A percentile compares a stretch with the other conserved stretches of the same genome.
phyloP scores from a whole-genome alignment of 2,888 invertebrate genomes.

The Tethea ocularis region DNA sequence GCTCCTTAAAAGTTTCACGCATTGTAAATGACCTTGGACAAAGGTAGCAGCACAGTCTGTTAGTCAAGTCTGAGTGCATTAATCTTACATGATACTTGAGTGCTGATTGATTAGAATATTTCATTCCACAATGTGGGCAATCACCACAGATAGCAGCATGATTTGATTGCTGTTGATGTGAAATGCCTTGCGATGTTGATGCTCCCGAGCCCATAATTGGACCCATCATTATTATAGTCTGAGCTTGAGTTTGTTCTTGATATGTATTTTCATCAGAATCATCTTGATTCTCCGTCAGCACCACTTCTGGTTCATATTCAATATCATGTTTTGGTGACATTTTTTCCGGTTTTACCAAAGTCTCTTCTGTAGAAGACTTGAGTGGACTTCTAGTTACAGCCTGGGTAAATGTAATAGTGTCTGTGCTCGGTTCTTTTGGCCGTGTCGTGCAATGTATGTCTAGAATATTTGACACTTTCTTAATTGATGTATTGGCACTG shows the following conservation, averaged over 20 bases:
- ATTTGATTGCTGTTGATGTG: conserved; percentile 70
- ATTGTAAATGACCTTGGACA: conserved; percentile 88
- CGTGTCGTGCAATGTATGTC: conserved; percentile 56
- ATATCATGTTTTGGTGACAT: conserved; percentile 75
- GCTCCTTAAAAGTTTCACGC: conserved; percentile 87
- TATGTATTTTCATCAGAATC: conserved; percentile 64
- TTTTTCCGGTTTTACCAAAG: conserved; percentile 70
- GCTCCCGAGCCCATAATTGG: conserved; percentile 59
- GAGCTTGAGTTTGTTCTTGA: conserved; percentile 64
- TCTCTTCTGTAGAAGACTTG: conserved; percentile 60
- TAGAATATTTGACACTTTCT: conserved; percentile 61
- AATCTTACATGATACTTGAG: conserved; percentile 87
- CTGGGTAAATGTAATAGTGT: conserved; percentile 53
- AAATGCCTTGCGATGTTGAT: conserved; percentile 69
- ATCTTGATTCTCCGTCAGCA: conserved; percentile 76
- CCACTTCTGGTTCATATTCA: conserved; percentile 78
- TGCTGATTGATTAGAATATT: conserved; percentile 88
- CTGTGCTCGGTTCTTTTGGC: conserved; percentile 62
- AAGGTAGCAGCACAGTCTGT: conserved; percentile 87
- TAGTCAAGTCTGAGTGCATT: conserved; percentile 87
- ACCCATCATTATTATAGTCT: conserved; percentile 62
- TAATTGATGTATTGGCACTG: conserved; percentile 55
- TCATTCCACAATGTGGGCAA: conserved; percentile 88
- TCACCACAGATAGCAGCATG: conserved; percentile 84
- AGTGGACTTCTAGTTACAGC: conserved; percentile 64